Base-by-base conservation (phyloP, 1,140 invertebrate species). In the Drosophila carrolli region DNA sequence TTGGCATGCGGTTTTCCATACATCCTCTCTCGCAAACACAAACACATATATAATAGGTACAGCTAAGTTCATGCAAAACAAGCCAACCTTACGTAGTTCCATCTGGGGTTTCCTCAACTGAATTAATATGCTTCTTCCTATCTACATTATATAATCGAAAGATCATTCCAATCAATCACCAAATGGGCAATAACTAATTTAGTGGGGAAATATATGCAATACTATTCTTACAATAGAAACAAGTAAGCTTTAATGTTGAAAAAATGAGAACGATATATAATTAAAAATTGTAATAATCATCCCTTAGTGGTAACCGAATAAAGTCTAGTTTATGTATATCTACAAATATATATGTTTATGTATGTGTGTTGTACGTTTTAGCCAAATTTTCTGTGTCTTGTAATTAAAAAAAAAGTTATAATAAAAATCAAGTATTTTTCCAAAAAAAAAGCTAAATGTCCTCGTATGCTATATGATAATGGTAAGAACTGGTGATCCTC, bases 331-430 rank as follows among this genome's bases (percentile, higher is more conserved):
- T 78, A 81, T 78, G 48, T 77, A 77, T 70, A 67, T 62, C 72
- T 63, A 61, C 59, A 65, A 77, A 76, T 54, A 80, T 75, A 58
- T 83, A 78, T 85, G 60, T 84, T 66, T 86, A 86, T 76, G 62
- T 78, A 76, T 86, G 83, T 88, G 83, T 86, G 83, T 86, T 86
- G 83, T 86, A 86, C 60, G 78, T 73, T 88, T 79, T 86, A 86
- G 83, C 83, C 79, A 85, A 86, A 86, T 86, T 86, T 71, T 82
- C 66, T 82, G 83, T 86, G 83, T 86, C 77, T 86, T 88, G 81
- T 89, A 88, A 78, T 74, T 51, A 54, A 90, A 61, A 73, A 86
- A 55, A 77, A 50, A 68, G 27, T 68, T 38, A 68, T 43, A 67
- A 65, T 47, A 51, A 60, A 61, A 70, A 63, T 27, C 48, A 88